Conservation (phyloP, 2,888 invertebrate genomes). For the Marronus borbonicus region DNA sequence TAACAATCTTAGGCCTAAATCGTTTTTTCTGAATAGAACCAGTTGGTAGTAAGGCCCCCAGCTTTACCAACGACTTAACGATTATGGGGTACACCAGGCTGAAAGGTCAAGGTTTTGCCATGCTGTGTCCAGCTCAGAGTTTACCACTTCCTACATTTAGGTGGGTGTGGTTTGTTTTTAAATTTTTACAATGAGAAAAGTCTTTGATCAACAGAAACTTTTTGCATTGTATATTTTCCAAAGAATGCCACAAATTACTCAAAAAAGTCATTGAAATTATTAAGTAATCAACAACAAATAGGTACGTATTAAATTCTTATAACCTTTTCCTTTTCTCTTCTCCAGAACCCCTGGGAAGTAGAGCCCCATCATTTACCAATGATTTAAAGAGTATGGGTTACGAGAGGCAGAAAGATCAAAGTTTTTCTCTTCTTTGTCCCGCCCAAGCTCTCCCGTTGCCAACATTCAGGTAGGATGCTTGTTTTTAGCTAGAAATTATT, state of each 20-base stretch:
- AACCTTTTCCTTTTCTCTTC: constrained; percentile 18
- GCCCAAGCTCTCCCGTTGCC: constrained; percentile 82
- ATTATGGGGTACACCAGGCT: constrained; percentile 50
- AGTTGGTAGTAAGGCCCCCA: constrained; percentile 67
- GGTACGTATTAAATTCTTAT: constrained; percentile 19
- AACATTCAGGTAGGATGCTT: constrained; percentile 77
- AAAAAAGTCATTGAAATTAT: not conserved
- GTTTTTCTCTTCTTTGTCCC: constrained; percentile 79
- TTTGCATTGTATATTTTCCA: no score
- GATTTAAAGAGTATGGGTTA: constrained; percentile 78
- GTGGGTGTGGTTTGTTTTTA: constrained; percentile 65
- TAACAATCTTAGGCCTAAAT: no score
- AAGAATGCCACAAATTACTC: no score
- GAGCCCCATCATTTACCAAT: constrained; percentile 73
- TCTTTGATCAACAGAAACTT: no score
- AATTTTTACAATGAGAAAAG: not conserved
- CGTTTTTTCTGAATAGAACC: constrained; percentile 65
- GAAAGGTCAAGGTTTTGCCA: constrained; percentile 56
- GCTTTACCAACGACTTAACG: constrained; percentile 70
- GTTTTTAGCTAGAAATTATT: no score
- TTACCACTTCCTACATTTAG: constrained; percentile 76
- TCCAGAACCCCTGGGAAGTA: constrained; percentile 66
- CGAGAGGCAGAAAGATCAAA: constrained; percentile 73
- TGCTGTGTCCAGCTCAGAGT: constrained; percentile 82
- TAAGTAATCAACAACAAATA: not conserved